A percentile compares a stretch with the other conserved stretches of the same genome.
phyloP scores from a whole-genome alignment of 2,888 invertebrate species.

The Epinotia nisella region DNA sequence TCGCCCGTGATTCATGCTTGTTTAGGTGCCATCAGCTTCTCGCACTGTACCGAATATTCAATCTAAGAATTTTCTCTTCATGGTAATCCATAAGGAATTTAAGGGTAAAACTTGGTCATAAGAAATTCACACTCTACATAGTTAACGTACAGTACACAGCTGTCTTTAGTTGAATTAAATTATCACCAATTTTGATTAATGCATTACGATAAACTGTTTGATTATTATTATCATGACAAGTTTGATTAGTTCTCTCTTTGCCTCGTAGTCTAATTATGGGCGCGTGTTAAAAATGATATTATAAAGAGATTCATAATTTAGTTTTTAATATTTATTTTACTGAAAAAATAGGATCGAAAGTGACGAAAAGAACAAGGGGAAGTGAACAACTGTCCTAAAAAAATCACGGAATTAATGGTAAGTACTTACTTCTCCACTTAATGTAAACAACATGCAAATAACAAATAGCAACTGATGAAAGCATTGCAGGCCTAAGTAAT shows the following conservation, averaged over 20 bases:
- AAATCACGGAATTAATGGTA: not conserved
- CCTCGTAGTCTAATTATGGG: slow-evolving; percentile 26
- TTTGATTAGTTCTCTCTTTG: slow-evolving; percentile 31
- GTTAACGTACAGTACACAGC: too few species aligned
- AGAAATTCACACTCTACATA: too few species aligned
- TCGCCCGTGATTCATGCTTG: too few species aligned
- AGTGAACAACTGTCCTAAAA: not conserved
- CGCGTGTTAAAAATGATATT: slow-evolving; percentile 15
- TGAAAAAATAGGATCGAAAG: not conserved
- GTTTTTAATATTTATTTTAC: not conserved
- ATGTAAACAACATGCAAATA: too few species aligned
- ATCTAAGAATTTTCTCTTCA: too few species aligned
- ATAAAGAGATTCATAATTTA: not conserved
- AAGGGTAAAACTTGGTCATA: too few species aligned
- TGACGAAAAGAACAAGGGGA: not conserved
- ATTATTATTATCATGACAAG: slow-evolving; percentile 36
- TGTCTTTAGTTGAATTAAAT: not conserved
- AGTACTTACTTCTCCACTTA: not conserved
- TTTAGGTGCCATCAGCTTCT: too few species aligned
- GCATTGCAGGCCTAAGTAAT: too few species aligned
- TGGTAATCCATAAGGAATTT: too few species aligned
- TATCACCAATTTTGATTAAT: slow-evolving; percentile 29
- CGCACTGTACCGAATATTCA: too few species aligned
- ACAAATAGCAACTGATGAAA: too few species aligned
- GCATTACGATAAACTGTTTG: slow-evolving; percentile 20